phyloP scores from a whole-genome alignment of 2,113 vertebrate genomes.

The Pitta sordida region DNA sequence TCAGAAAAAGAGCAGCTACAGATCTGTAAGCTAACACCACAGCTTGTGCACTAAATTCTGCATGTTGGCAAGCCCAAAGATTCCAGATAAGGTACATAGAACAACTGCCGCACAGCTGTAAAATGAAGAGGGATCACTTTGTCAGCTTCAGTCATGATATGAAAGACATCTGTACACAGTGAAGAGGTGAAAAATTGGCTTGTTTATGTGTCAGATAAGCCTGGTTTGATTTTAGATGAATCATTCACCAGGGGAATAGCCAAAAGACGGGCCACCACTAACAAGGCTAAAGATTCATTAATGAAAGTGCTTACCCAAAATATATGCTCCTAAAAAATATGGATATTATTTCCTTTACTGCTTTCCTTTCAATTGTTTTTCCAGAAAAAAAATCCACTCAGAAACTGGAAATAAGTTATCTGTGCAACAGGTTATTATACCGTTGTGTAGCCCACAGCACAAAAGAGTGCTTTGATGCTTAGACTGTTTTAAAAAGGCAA shows the following conservation, averaged over 20 bases:
- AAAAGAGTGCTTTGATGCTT: neutral
- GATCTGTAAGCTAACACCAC: neutral
- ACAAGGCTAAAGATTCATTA: neutral
- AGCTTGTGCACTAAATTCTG: neutral
- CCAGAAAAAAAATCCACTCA: neutral
- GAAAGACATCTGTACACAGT: fast-evolving
- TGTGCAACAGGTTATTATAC: neutral
- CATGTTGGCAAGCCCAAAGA: neutral
- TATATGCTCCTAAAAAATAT: neutral
- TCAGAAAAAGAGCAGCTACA: neutral
- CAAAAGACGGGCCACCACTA: neutral
- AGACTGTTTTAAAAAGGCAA: neutral
- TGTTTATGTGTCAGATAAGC: neutral
- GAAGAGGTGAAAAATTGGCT: neutral
- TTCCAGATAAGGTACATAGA: neutral
- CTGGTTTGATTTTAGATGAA: neutral
- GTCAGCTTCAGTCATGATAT: neutral
- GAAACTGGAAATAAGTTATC: neutral
- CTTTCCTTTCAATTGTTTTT: neutral
- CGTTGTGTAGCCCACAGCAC: neutral
- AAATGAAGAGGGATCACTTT: neutral
- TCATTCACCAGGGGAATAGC: neutral
- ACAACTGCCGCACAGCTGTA: neutral
- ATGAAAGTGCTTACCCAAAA: neutral
- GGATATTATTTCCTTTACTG: neutral